Conservation (phyloP, 2,797 vertebrate genomes). For the Neosalanx taihuensis region DNA sequence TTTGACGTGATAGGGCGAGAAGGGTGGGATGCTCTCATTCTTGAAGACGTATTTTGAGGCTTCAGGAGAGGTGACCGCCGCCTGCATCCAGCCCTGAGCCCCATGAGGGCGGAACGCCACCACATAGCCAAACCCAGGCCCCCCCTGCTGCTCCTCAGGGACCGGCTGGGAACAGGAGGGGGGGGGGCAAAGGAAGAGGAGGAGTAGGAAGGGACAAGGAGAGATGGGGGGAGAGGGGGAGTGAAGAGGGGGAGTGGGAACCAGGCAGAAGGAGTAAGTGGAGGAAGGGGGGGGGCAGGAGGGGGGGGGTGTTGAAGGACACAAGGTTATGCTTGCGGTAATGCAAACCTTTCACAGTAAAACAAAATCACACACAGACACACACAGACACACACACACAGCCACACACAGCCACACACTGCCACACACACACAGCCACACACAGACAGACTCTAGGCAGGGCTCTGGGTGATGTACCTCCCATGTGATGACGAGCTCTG, state of each 20-base stretch:
- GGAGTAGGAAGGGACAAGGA: background rate
- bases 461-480: conserved; percentile 74
- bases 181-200: background rate
- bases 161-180: conserved; percentile 73
- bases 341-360: background rate
- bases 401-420: background rate
- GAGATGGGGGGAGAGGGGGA: too few species aligned
- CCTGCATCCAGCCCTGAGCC: conserved; percentile 89
- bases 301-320: too few species aligned
- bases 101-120: conserved; percentile 89
- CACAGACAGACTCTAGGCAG: background rate
- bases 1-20: conserved; percentile 90
- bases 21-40: conserved; percentile 90
- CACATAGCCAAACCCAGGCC: conserved; percentile 90
- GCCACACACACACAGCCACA: background rate
- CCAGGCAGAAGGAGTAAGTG: too few species aligned
- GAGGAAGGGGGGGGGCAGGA: too few species aligned
- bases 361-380: background rate
- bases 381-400: background rate
- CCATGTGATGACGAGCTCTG: conserved; percentile 94
- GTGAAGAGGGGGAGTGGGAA: too few species aligned
- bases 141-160: conserved; percentile 90
- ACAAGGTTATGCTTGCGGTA: too few species aligned
- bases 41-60: conserved; percentile 89
- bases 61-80: conserved; percentile 86